Percentiles rank a stretch among this genome's conserved stretches.
phyloP scores from a whole-genome alignment of 1,140 invertebrate genomes.

The Drosophila pachea region DNA sequence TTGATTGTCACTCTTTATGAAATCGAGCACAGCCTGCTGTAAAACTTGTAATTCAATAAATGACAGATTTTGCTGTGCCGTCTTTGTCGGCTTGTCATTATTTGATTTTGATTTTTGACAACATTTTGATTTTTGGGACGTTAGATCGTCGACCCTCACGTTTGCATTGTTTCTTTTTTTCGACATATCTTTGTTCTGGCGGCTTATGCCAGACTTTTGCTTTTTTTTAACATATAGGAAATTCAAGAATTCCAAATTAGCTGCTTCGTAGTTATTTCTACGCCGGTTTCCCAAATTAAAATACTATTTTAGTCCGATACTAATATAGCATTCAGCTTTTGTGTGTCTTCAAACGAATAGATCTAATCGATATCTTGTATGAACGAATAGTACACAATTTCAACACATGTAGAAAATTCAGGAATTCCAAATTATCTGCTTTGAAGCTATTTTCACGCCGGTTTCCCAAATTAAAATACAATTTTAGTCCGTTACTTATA shows the following conservation, averaged over 20 bases:
- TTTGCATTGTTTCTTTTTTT: background rate
- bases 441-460: too few relatives aligned
- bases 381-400: too few relatives aligned
- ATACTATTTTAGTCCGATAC: background rate
- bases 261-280: too few relatives aligned
- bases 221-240: slow-evolving; percentile 3
- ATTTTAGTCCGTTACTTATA: background rate
- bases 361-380: background rate
- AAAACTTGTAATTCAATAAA: slow-evolving; percentile 22
- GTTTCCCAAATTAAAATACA: background rate
- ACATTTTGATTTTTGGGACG: slow-evolving; percentile 11
- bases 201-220: background rate
- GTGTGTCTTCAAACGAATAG: background rate
- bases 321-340: slow-evolving; percentile 11
- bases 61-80: slow-evolving; percentile 7
- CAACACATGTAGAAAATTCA: background rate
- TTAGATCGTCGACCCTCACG: background rate
- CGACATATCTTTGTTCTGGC: slow-evolving; percentile 1
- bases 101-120: slow-evolving; percentile 34
- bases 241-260: background rate
- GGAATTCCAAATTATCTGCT: background rate
- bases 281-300: background rate
- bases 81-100: slow-evolving; percentile 20
- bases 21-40: slow-evolving; percentile 43
- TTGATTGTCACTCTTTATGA: slow-evolving; percentile 25